Conservation (phyloP, 2,113 vertebrate species). For the Mixornis gularis region DNA sequence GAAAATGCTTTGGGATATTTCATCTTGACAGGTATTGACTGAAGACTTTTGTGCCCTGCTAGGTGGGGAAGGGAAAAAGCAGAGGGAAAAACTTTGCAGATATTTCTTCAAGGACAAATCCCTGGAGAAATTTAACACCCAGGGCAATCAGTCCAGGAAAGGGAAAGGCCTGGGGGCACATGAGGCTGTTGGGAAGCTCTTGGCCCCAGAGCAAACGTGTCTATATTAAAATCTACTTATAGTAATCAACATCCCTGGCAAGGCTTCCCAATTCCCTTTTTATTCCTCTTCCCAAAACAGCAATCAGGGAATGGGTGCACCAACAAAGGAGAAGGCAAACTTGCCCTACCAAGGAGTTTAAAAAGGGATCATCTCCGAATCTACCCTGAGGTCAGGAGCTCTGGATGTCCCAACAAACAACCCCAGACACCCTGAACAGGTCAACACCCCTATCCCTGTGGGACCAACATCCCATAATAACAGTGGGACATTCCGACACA, state of each 20-base stretch:
- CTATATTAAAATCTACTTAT: background rate
- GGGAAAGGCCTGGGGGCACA: background rate
- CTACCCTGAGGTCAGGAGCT: background rate
- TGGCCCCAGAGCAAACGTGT: background rate
- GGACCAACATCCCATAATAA: background rate
- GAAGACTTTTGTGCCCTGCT: background rate
- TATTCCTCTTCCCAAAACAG: background rate
- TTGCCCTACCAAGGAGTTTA: background rate
- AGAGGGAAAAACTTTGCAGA: background rate
- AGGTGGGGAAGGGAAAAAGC: background rate
- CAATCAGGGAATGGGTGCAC: fast-evolving
- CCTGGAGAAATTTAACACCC: background rate
- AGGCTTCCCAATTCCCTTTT: background rate
- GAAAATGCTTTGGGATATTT: background rate
- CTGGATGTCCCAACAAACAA: background rate
- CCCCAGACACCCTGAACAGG: background rate
- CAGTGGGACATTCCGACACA: background rate
- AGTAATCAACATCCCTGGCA: background rate
- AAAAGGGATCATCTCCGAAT: background rate
- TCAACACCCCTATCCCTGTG: background rate
- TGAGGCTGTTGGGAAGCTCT: background rate
- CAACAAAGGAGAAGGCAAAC: background rate
- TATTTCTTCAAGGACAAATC: background rate
- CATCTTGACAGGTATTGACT: background rate
- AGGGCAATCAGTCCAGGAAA: background rate